Percentiles rank a stretch among this genome's conserved stretches.
Evolutionary conservation across 2,113 vertebrate genomes (phyloP).

Genomic region (Sturnus vulgaris): DNA sequence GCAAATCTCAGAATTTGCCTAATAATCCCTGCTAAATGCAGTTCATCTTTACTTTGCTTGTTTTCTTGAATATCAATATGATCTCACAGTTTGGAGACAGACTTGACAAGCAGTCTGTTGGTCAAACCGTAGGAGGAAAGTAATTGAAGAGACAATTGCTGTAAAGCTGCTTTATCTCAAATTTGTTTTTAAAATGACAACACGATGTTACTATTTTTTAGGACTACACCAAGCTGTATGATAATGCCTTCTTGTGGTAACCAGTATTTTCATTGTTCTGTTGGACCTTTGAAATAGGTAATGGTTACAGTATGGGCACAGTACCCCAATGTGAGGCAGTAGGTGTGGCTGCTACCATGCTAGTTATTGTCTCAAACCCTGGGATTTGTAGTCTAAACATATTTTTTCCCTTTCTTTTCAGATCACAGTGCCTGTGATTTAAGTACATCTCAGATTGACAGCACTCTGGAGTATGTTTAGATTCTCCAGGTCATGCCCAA

Average conservation of each 20-base stretch:
- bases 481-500: background rate
- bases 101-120: background rate
- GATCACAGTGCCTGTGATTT: background rate
- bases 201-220: background rate
- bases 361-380: background rate
- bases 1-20: background rate
- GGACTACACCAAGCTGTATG: background rate
- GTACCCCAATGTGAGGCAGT: background rate
- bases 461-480: background rate
- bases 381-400: background rate
- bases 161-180: constrained; percentile 1
- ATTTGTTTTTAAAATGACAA: background rate
- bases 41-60: background rate
- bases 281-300: background rate
- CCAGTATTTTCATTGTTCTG: background rate
- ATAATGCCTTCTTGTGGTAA: background rate
- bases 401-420: constrained; percentile 1
- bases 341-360: background rate
- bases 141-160: constrained; percentile 14
- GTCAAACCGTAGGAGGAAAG: constrained; percentile 3
- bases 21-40: background rate
- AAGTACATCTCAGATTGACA: background rate
- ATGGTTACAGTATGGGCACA: background rate
- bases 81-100: background rate
- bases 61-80: background rate